A percentile compares a stretch with the other conserved stretches of the same genome.
phyloP scores from a whole-genome alignment of 2,888 invertebrate genomes.

The Agonopterix heracliana region DNA sequence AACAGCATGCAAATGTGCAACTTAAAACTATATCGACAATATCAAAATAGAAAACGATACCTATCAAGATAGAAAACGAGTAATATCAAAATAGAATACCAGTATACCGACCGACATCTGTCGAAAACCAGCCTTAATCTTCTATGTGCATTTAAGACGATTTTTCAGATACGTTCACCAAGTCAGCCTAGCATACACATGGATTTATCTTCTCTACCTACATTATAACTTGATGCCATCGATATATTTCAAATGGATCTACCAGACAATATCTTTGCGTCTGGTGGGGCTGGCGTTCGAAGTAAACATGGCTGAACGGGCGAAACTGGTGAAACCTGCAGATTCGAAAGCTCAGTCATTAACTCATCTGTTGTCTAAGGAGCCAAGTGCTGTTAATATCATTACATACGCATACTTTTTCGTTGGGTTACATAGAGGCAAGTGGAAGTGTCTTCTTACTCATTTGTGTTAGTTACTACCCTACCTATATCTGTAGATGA shows the following conservation, averaged over 20 bases:
- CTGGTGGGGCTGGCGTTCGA: constrained; percentile 91
- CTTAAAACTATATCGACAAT: no score
- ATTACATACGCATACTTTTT: constrained; percentile 88
- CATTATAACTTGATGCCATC: constrained; percentile 80
- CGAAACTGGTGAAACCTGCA: background rate
- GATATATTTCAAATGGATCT: constrained; percentile 84
- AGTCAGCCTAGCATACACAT: constrained; percentile 83
- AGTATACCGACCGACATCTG: no score
- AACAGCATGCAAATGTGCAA: no score
- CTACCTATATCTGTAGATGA: no score
- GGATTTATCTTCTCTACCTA: constrained; percentile 85
- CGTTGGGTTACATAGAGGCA: constrained; percentile 91
- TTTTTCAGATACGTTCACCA: constrained; percentile 81
- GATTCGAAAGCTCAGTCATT: constrained; percentile 31
- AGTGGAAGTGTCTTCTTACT: background rate
- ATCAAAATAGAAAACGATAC: no score
- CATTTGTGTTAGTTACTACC: constrained; percentile 2
- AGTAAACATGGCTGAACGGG: constrained; percentile 53
- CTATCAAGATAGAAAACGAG: no score
- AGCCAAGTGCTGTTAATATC: constrained; percentile 77
- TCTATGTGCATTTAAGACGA: no score
- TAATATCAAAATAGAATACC: no score
- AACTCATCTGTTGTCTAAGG: constrained; percentile 24
- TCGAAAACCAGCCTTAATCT: no score
- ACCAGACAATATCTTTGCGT: constrained; percentile 88